A percentile compares a stretch with the other conserved stretches of the same genome.
Evolutionary conservation across 2,888 invertebrate genomes (phyloP).

Genomic region (Nezara viridula): DNA sequence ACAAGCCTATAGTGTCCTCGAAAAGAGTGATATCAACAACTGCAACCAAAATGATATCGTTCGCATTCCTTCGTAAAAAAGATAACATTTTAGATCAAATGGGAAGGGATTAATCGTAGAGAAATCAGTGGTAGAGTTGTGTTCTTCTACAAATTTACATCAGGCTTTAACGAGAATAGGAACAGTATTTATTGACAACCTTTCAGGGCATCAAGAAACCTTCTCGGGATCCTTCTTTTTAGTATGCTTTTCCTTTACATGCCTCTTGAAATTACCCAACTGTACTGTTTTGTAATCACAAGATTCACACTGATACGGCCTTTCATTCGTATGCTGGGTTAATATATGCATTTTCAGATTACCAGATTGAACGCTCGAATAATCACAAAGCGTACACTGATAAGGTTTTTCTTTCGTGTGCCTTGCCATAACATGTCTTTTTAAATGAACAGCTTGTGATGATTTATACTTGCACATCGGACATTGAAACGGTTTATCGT

Average conservation of each 20-base stretch:
- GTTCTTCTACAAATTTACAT: neutral
- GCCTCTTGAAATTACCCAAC: conserved; percentile 38
- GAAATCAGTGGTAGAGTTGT: neutral
- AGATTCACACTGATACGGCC: neutral
- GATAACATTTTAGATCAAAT: neutral
- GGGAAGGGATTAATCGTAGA: neutral
- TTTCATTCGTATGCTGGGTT: conserved; percentile 27
- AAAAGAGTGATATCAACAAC: neutral
- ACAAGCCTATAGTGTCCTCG: neutral
- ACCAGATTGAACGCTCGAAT: conserved; percentile 32
- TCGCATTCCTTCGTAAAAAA: neutral
- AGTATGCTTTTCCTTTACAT: conserved; percentile 27
- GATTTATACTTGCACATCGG: conserved; percentile 23
- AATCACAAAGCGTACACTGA: conserved; percentile 30
- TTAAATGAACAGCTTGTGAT: neutral
- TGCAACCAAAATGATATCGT: neutral
- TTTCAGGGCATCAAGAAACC: conserved; percentile 9
- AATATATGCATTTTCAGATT: conserved; percentile 37
- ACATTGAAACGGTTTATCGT: conserved; percentile 11
- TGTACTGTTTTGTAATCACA: conserved; percentile 38
- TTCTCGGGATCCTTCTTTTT: neutral
- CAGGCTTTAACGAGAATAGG: conserved; percentile 20
- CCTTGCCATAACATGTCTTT: conserved; percentile 22
- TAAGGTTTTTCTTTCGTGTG: conserved; percentile 43
- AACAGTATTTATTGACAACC: neutral